Base-by-base conservation (phyloP, 2,888 invertebrate species). In the Apeira syringaria region DNA sequence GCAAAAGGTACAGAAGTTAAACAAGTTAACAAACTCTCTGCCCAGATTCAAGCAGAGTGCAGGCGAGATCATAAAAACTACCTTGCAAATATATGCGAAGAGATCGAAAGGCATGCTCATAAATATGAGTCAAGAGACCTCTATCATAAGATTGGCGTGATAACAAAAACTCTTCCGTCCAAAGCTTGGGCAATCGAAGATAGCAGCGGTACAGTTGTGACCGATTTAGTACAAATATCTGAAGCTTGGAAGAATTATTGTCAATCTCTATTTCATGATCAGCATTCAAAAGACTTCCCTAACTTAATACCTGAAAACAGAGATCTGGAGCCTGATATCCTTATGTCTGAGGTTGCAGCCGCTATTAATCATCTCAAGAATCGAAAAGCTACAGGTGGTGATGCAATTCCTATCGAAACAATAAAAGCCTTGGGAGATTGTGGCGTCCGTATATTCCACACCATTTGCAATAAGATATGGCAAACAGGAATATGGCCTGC, bases 381-480 rank as follows among this genome's bases (percentile, higher is more conserved):
- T 8, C 20, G 33, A 1, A 44, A 43, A 17, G 41, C 47, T 9
- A 39, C 36, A 5, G 44, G 47, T 0, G 12, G 11, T 8, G 44
- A 47, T 9, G 17, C 15, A 1, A 50, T 49, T 5, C 47, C 51
- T 0, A 50, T 51, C 2, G 49, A 49, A 33, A 39, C 43, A 1
- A 45, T 51, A 1, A 36, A 28, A 33, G 46, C 50, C 1, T 20
- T 32, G 13, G 49, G 42, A 11, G 52, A 48, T 6, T 8, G 9
- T 24, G 52, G 48, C 0, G 35, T 47, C 4, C n/a, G 40, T 5
- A 3, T 34, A 3, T 9, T 34, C 7, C 9, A 15, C 8, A 28
- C 6, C 2, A 27, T 51, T 3, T 56, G 53, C 18, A 47, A 38
- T 7, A 38, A 33, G n/a, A 41, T 53, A 22, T 55, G 50, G 54